Evolutionary conservation across 2,797 vertebrate species (phyloP).

Genomic region (Petrocephalus sullivani): DNA sequence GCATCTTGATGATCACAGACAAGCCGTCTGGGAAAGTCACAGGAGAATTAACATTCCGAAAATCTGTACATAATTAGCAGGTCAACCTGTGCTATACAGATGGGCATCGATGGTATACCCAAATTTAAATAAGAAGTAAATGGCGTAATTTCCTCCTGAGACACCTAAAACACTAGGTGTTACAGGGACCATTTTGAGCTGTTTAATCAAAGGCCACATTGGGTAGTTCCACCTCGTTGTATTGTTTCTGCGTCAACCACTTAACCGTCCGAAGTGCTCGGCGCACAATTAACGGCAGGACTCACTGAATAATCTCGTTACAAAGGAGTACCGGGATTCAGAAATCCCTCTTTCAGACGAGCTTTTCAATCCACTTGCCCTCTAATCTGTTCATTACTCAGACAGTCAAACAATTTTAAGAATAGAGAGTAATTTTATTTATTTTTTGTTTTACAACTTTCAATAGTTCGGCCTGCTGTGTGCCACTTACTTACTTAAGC

Average conservation of each 20-base stretch:
- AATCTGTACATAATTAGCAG: not conserved
- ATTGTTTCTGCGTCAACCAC: not conserved
- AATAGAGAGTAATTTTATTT: not conserved
- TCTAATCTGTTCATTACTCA: slow-evolving; percentile 8
- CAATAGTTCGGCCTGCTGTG: not conserved
- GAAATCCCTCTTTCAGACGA: not conserved
- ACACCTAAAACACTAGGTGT: not conserved
- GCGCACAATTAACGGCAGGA: not conserved
- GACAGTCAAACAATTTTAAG: not conserved
- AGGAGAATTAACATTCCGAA: not conserved
- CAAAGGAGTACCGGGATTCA: not conserved
- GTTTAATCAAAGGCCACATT: not conserved
- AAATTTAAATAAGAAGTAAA: not conserved
- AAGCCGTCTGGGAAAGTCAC: not conserved
- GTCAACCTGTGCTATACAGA: not conserved
- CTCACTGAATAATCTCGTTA: not conserved
- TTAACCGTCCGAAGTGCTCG: not conserved
- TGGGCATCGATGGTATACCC: not conserved
- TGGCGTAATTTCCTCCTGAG: not conserved
- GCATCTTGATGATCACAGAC: not conserved
- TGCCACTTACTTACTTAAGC: not conserved
- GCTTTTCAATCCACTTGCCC: not conserved
- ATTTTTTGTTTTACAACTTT: not conserved
- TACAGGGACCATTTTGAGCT: not conserved
- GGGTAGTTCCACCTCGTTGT: not conserved